Percentiles rank a stretch among this genome's conserved stretches.
Evolutionary conservation across 1,140 invertebrate genomes (phyloP).

Genomic region (Babylonia areolata): DNA sequence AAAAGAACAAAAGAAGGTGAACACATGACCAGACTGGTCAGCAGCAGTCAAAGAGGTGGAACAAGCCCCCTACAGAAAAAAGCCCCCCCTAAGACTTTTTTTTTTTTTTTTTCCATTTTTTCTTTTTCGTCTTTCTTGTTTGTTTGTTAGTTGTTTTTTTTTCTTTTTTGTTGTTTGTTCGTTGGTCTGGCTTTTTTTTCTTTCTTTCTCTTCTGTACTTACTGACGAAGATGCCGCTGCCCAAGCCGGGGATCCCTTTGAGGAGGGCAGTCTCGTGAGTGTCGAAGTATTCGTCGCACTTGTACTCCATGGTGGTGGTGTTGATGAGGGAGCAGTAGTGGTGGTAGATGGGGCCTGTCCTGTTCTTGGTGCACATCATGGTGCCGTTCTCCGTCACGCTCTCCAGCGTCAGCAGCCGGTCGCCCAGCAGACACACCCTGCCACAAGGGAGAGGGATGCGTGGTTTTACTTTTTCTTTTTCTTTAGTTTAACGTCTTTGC

Average conservation of each 20-base stretch:
- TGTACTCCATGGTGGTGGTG: constrained; percentile 53
- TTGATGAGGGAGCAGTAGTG: constrained; percentile 80
- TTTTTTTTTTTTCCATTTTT: background rate
- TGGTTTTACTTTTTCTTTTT: no score
- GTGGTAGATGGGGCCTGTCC: constrained; percentile 73
- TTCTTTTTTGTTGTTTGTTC: background rate
- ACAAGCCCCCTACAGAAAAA: no score
- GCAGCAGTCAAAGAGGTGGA: no score
- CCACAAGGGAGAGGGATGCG: constrained; percentile 54
- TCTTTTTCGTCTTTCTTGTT: no score
- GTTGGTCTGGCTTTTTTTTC: no score
- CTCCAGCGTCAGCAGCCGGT: constrained; percentile 83
- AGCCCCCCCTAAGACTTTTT: no score
- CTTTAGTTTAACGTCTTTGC: no score
- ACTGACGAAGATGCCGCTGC: constrained; percentile 87
- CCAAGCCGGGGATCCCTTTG: constrained; percentile 86
- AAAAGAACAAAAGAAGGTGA: no score
- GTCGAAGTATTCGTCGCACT: constrained; percentile 88
- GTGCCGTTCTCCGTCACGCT: constrained; percentile 61
- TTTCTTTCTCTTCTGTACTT: constrained; percentile 56
- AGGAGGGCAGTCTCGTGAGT: constrained; percentile 74
- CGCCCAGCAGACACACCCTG: constrained; percentile 95
- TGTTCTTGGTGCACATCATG: constrained; percentile 84
- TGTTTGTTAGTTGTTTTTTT: no score
- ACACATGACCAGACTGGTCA: no score